Evolutionary conservation across 2,888 invertebrate genomes (phyloP), one percentile per base, ranked within the genome.

Genomic region (Crossocerus cetratus): DNA sequence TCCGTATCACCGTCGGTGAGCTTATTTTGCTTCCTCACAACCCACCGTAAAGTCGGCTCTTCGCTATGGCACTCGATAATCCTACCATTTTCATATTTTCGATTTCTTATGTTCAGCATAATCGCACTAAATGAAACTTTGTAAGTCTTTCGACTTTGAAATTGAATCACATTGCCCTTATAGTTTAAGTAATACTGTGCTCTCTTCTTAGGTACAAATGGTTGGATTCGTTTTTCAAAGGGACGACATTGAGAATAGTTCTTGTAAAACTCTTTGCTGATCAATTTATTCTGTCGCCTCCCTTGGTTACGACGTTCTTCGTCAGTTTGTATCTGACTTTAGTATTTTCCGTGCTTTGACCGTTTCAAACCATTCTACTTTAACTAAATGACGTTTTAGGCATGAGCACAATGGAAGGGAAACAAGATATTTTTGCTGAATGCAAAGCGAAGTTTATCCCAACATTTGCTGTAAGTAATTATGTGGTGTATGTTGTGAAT

Each of bases 261-360:
- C 86, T 92, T 0, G 93, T 93, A 74, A 97, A 97, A 91, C 92
- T 96, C 59, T 86, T 94, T 0, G 89, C 94, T 67, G 97, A 97
- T 89, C 96, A 97, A 90, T 94, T 95, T 84, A 70, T 95, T 2
- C 92, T 96, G 89, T 95, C 96, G 0, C 96, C 96, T 0, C 91
- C 93, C 21, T 89, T 96, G 55, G 89, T 96, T 16, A 93, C 93
- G 0, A 86, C 93, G 3, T 97, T 97, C 87, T 97, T 93, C 86
- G 92, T 93, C 16, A 91, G 96, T 96, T 90, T 92, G 93, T 92
- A 82, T 76, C 22, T 14, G 14, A 21, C 61, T 65, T 63, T 21
- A 16, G 3, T 16, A 2, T 8, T 45, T 62, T 67, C 16, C 55
- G 55, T 2, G 8, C 3, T 42, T 63, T 2, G 44, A 68, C n/a